Evolutionary conservation across 2,888 invertebrate genomes (phyloP), one percentile per base, ranked within the genome.

Genomic region (Drosophila heteroneura): DNA sequence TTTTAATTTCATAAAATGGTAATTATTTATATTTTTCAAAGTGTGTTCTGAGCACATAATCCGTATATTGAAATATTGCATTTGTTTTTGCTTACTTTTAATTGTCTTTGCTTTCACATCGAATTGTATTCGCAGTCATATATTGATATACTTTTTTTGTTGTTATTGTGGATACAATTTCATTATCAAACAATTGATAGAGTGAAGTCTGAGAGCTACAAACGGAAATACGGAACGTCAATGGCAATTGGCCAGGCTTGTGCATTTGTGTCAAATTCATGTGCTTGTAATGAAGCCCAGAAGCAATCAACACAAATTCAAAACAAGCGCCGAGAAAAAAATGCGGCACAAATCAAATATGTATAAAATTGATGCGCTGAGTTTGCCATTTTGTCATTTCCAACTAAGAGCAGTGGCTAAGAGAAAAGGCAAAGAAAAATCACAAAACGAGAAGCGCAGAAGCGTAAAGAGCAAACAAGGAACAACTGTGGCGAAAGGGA

Each of bases 241-340:
- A 44, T 57, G 56, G 26, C 65, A 66, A 60, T 53, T 67, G 60
- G n/a, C 44, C 32, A 52, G 37, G 37, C 35, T 5, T 16, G 12
- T 5, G 47, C 65, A 63, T 74, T 57, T 67, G 72, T 89, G 80
- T 79, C 88, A 89, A 84, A 85, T 85, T 87, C 85, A 83, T 71
- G 70, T 70, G 73, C 70, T 66, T 61, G 47, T 35, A 66, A 77
- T 58, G 66, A 54, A 53, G 60, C 56, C 39, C 41, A 54, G n/a
- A 49, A 6, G 26, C 52, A 54, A 33, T 16, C 47, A 74, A 74
- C 70, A 66, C 53, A 71, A 70, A 58, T 47, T 65, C 66, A 57
- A 41, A 57, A 57, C 57, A 57, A 57, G 22, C 10, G 41, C 30
- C 30, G 16, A 9, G 9, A 16, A 26, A 52, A 10, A 52, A 76